A percentile compares a stretch with the other conserved stretches of the same genome.
These are phyloP conservation scores for Lytechinus pictus DNA, from an alignment of 35 echinoderm and acorn worm species.

Conservation along the genomic window DNA sequence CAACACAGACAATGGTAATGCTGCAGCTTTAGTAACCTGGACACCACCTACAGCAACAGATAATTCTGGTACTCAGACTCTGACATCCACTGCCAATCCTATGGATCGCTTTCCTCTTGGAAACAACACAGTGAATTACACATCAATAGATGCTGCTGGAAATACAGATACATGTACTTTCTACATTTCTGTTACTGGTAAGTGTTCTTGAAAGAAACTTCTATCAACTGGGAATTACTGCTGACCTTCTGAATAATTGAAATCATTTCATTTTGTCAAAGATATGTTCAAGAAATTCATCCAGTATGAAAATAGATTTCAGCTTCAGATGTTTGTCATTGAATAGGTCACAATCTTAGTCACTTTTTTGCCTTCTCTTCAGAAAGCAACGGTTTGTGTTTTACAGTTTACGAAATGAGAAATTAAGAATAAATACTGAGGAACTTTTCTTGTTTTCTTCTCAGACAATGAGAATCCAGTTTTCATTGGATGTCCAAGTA, in stretches of 20 bases:
- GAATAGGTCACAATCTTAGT: too few relatives aligned
- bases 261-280: too few relatives aligned
- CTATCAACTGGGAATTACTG: too few relatives aligned
- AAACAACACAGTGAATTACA: conserved; percentile 23
- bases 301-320: too few relatives aligned
- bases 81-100: neutral
- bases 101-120: neutral
- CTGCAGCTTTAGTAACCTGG: neutral
- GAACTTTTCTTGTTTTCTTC: neutral
- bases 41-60: neutral
- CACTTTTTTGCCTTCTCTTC: too few relatives aligned
- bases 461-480: conserved; percentile 39
- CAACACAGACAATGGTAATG: neutral
- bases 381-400: too few relatives aligned
- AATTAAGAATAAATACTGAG: too few relatives aligned
- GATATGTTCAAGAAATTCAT: too few relatives aligned
- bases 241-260: too few relatives aligned
- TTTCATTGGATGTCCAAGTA: neutral
- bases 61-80: neutral
- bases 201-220: too few relatives aligned
- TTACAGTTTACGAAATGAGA: too few relatives aligned
- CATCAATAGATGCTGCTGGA: conserved; percentile 5
- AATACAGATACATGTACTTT: neutral
- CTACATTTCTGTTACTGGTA: neutral
- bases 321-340: too few relatives aligned